Evolutionary conservation across 2,113 vertebrate species (phyloP).

Genomic region (Sclerurus mexicanus): DNA sequence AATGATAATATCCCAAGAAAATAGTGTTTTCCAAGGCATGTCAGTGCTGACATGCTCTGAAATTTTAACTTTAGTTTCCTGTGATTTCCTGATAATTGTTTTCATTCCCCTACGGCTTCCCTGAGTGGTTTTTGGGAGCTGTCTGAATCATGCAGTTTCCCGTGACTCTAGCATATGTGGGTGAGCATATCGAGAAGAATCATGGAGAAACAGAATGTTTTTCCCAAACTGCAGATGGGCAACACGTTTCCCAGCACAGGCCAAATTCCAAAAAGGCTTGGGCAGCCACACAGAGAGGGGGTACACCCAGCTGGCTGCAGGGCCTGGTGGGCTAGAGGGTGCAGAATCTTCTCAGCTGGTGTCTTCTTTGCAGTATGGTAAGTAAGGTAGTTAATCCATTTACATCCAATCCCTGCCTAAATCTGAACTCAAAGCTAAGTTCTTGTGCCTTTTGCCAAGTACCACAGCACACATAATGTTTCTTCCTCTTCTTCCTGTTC

Average conservation of each 20-base stretch:
- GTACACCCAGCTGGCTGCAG: neutral
- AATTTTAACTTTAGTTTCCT: neutral
- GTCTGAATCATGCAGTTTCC: neutral
- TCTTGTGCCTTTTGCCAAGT: neutral
- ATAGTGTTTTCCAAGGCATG: neutral
- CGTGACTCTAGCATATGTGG: neutral
- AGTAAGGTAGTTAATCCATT: neutral
- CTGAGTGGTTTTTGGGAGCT: neutral
- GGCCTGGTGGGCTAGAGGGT: neutral
- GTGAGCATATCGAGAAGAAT: neutral
- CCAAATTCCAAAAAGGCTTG: neutral
- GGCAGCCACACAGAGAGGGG: neutral
- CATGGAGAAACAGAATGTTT: neutral
- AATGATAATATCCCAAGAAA: neutral
- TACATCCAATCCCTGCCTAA: neutral
- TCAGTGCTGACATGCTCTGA: neutral
- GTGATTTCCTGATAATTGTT: neutral
- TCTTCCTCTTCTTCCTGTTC: neutral
- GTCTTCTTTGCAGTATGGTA: neutral
- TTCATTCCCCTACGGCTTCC: neutral
- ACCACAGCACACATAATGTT: neutral
- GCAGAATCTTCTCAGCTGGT: neutral
- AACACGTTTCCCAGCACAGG: neutral
- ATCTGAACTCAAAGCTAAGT: neutral
- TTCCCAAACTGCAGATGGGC: neutral